Percentiles rank a stretch among this genome's conserved stretches.
These are phyloP conservation scores for Crambe crambe DNA, from an alignment of 37 sponge, comb jelly and placozoan genomes.

Conservation along the genomic window DNA sequence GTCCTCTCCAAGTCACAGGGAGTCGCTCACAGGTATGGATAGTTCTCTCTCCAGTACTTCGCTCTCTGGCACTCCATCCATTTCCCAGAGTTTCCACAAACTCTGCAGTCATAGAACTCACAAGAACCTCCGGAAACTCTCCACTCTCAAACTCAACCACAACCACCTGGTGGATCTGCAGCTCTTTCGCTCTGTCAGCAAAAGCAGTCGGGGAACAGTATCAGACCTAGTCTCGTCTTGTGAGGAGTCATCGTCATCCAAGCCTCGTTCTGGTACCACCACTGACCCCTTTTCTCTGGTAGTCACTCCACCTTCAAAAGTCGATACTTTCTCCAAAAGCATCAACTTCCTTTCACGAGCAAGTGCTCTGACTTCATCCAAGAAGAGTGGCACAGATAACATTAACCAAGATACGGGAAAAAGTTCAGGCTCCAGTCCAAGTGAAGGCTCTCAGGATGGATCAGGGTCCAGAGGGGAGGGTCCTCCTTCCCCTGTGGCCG, in stretches of 20 bases:
- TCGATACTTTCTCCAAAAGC: neutral
- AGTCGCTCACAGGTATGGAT: neutral
- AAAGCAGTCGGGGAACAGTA: neutral
- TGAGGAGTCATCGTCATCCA: conserved; percentile 7
- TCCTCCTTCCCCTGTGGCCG: neutral
- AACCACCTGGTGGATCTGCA: conserved; percentile 64
- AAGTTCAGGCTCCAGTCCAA: conserved; percentile 15
- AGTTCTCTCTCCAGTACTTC: neutral
- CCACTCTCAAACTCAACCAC: conserved; percentile 52
- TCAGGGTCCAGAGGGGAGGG: conserved; percentile 5
- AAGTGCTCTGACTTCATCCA: neutral
- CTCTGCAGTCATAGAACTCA: conserved; percentile 67
- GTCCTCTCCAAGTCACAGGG: neutral
- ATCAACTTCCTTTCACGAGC: neutral
- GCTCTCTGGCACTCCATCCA: conserved; percentile 1
- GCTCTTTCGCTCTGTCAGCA: conserved; percentile 43
- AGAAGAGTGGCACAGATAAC: neutral
- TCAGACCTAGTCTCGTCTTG: neutral
- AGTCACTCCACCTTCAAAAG: neutral
- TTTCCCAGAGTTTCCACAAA: neutral
- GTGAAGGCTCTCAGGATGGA: conserved; percentile 28
- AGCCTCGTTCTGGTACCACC: conserved; percentile 9
- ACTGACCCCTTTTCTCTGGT: conserved; percentile 4
- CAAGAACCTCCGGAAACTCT: conserved; percentile 54
- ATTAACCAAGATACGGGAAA: neutral